Conservation (phyloP, 53 echinoderm and acorn worm genomes). For the Pentamera pediparva region DNA sequence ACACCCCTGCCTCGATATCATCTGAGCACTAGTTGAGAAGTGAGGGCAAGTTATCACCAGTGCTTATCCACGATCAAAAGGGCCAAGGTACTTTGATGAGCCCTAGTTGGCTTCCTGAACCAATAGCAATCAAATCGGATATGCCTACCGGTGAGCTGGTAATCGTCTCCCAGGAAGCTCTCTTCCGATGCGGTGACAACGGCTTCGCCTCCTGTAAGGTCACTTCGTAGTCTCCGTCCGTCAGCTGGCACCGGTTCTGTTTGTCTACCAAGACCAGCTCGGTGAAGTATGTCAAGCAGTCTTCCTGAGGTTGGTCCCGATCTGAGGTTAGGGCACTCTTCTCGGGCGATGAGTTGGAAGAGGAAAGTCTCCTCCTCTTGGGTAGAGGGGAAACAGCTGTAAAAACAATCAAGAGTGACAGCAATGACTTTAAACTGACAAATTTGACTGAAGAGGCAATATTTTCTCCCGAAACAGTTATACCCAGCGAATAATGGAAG, state of each 20-base stretch:
- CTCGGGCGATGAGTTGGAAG: slow-evolving; percentile 22
- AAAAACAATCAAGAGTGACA: not conserved
- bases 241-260: slow-evolving; percentile 77
- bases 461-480: too few relatives aligned
- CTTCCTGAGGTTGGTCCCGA: not conserved
- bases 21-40: too few relatives aligned
- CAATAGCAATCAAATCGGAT: too few relatives aligned
- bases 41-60: too few relatives aligned
- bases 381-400: slow-evolving; percentile 23
- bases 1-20: too few relatives aligned
- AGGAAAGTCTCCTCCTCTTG: slow-evolving; percentile 28
- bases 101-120: too few relatives aligned
- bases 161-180: slow-evolving; percentile 94
- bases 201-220: slow-evolving; percentile 81
- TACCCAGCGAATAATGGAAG: too few relatives aligned
- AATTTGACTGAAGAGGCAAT: too few relatives aligned
- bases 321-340: slow-evolving; percentile 1
- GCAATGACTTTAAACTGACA: too few relatives aligned
- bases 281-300: slow-evolving; percentile 47
- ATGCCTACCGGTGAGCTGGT: slow-evolving; percentile 61
- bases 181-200: slow-evolving; percentile 52
- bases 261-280: slow-evolving; percentile 86
- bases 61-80: too few relatives aligned
- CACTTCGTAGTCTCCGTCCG: slow-evolving; percentile 88
- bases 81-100: too few relatives aligned